Conservation (phyloP, 1,140 invertebrate species). For the Rhyzopertha dominica region DNA sequence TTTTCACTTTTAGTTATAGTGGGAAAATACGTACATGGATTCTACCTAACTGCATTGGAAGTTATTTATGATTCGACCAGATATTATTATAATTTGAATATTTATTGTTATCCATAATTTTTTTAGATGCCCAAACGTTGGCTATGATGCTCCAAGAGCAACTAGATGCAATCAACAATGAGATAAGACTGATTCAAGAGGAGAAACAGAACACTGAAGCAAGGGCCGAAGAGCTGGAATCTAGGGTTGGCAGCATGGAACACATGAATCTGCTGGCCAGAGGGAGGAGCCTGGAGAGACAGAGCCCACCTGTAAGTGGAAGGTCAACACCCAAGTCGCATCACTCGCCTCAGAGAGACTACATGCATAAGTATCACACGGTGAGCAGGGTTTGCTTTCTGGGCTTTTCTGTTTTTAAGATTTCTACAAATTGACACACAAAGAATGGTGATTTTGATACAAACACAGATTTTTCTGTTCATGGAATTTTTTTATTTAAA, state of each 20-base stretch:
- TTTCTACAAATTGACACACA: no score
- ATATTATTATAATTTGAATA: no score
- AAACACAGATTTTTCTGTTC: no score
- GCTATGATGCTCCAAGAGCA: constrained; percentile 99
- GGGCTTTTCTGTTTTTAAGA: constrained; percentile 18
- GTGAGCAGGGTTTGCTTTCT: constrained; percentile 51
- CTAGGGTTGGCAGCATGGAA: constrained; percentile 90
- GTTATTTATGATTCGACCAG: no score
- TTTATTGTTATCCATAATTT: no score
- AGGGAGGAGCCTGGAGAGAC: constrained; percentile 66
- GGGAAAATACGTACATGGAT: no score
- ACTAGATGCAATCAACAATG: constrained; percentile 98
- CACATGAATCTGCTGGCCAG: constrained; percentile 83
- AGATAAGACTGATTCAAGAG: constrained; percentile 95
- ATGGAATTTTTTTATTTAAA: no score
- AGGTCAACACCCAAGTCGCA: constrained; percentile 74
- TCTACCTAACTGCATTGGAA: no score
- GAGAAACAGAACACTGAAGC: constrained; percentile 98
- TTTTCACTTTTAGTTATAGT: no score
- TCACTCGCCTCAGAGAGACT: constrained; percentile 71
- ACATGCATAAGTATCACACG: constrained; percentile 79
- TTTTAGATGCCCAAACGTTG: constrained; percentile 96
- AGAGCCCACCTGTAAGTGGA: constrained; percentile 73
- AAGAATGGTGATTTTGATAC: no score
- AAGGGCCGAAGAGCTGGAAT: constrained; percentile 94